phyloP scores from a whole-genome alignment of 2,113 vertebrate genomes.

The Dasyprocta punctata region DNA sequence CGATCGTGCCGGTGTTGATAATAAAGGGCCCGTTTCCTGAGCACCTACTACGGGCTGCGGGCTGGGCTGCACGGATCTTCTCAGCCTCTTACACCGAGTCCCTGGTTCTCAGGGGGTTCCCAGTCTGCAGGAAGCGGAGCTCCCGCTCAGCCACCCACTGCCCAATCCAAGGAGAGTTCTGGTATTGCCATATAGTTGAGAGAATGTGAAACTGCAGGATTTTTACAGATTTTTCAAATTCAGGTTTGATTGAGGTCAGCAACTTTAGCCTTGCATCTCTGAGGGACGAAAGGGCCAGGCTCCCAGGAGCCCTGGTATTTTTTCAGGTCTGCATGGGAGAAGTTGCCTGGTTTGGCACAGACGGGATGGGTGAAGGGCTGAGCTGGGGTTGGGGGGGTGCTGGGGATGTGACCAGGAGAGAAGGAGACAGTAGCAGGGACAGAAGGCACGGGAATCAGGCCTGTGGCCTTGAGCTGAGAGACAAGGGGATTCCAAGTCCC shows the following conservation, averaged over 20 bases:
- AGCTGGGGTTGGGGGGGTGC: not conserved
- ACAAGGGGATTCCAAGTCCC: not conserved
- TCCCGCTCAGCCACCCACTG: not conserved
- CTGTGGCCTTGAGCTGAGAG: not conserved
- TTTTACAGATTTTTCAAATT: not conserved
- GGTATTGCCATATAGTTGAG: not conserved
- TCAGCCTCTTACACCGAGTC: not conserved
- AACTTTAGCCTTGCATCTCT: not conserved
- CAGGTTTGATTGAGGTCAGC: not conserved
- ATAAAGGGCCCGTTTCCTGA: not conserved
- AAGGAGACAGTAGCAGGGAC: not conserved
- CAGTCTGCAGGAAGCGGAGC: not conserved
- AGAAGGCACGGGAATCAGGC: not conserved
- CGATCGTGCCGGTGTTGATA: fast-evolving
- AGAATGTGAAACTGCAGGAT: not conserved
- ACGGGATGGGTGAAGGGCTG: not conserved
- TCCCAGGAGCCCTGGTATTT: not conserved
- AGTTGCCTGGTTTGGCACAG: not conserved
- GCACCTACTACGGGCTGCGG: too few relatives aligned
- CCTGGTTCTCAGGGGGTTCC: not conserved
- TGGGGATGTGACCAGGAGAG: not conserved
- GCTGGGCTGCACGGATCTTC: not conserved
- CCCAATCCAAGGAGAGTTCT: not conserved
- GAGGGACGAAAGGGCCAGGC: not conserved
- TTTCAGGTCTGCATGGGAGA: not conserved